phyloP scores from a whole-genome alignment of 2,797 vertebrate genomes.

The Mormyrops boulengeri region DNA sequence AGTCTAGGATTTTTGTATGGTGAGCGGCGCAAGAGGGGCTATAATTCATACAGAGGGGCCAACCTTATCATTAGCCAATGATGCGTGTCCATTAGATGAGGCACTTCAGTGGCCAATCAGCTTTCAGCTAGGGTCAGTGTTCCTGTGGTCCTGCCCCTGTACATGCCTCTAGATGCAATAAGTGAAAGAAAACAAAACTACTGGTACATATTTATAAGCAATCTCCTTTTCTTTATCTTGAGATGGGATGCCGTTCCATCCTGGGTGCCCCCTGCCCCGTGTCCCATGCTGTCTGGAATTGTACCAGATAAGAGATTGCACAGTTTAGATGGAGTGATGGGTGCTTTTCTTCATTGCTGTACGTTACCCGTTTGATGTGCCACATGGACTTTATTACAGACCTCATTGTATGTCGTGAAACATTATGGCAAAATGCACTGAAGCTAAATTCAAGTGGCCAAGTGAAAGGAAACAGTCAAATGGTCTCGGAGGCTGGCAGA shows the following conservation, averaged over 20 bases:
- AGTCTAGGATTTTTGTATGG: neutral
- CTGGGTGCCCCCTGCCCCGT: neutral
- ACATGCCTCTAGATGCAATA: neutral
- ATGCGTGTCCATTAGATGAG: neutral
- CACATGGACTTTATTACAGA: neutral
- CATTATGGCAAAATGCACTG: neutral
- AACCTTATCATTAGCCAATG: neutral
- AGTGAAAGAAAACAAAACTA: neutral
- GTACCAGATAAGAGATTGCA: neutral
- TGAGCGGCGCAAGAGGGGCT: neutral
- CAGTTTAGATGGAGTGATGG: neutral
- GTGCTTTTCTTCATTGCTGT: neutral
- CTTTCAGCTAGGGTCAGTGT: neutral
- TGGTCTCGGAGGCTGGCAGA: neutral
- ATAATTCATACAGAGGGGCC: neutral
- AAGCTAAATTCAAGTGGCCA: neutral
- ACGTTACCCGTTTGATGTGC: neutral
- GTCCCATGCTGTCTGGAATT: neutral
- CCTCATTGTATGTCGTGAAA: neutral
- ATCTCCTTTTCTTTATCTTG: neutral
- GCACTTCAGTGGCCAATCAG: neutral
- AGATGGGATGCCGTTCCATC: neutral
- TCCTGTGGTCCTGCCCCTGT: neutral
- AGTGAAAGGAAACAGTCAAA: neutral
- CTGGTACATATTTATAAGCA: neutral